Evolutionary conservation across 2,797 vertebrate species (phyloP).

Genomic region (Tamandua tetradactyla): DNA sequence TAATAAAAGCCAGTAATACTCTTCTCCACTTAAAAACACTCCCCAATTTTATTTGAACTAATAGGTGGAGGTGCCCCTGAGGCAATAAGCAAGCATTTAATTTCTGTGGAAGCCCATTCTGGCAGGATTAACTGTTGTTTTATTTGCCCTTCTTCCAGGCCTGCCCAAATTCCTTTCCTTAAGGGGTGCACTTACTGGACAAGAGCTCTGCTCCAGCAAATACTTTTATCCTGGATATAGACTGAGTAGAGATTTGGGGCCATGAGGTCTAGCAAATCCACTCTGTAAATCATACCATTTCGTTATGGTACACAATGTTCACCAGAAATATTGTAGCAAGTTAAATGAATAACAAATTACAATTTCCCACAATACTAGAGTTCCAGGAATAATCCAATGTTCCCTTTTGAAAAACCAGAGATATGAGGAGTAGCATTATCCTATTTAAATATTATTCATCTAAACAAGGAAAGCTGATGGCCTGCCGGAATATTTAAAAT

Average conservation of each 20-base stretch:
- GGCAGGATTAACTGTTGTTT: background rate
- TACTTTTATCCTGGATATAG: background rate
- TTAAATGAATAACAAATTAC: conserved; percentile 26
- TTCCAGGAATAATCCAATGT: background rate
- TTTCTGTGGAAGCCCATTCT: background rate
- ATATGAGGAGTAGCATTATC: background rate
- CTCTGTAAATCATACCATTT: background rate
- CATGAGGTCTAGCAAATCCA: background rate
- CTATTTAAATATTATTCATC: conserved; percentile 31
- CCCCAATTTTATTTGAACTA: background rate
- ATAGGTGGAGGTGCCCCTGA: background rate
- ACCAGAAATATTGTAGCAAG: conserved; percentile 29
- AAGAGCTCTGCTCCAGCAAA: background rate
- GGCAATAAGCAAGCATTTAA: background rate
- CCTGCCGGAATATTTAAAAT: background rate
- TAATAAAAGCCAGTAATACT: conserved; percentile 15
- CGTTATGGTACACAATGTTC: conserved; percentile 14
- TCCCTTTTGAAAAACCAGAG: conserved; percentile 51
- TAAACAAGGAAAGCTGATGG: background rate
- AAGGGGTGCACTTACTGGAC: background rate
- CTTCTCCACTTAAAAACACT: background rate
- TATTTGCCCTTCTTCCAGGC: background rate
- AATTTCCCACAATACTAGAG: background rate
- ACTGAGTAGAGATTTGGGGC: background rate
- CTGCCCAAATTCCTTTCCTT: background rate